These are phyloP conservation scores for Rapana venosa DNA, from an alignment of 2,888 invertebrate species.

Conservation along the genomic window DNA sequence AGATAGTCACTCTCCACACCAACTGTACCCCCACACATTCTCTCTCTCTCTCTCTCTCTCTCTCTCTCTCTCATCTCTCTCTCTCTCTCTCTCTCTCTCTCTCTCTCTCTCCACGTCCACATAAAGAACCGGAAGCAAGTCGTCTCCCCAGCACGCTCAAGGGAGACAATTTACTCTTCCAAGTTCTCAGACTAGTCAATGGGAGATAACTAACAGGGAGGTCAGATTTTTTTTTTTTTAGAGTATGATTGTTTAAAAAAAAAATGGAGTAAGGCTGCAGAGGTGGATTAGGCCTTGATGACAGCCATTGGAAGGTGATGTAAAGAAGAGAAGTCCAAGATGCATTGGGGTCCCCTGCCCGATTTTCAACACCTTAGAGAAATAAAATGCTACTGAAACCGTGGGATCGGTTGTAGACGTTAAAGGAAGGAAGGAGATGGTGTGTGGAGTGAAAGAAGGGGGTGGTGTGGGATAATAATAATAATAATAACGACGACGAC, in stretches of 20 bases:
- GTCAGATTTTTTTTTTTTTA: neutral
- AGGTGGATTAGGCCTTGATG: too few relatives aligned
- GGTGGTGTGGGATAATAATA: too few relatives aligned
- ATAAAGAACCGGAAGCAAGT: neutral
- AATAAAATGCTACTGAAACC: too few relatives aligned
- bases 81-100: too few relatives aligned
- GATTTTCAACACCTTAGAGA: neutral
- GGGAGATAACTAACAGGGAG: neutral
- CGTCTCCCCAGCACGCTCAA: neutral
- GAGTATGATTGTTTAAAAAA: neutral
- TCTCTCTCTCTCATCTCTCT: neutral
- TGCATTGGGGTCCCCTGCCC: neutral
- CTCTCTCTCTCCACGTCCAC: neutral
- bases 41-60: neutral
- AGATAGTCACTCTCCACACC: too few relatives aligned
- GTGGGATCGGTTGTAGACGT: too few relatives aligned
- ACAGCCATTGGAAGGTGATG: too few relatives aligned
- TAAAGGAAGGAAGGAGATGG: too few relatives aligned
- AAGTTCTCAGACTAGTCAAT: neutral
- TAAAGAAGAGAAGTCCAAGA: neutral
- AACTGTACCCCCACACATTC: too few relatives aligned
- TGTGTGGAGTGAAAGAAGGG: too few relatives aligned
- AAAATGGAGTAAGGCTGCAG: too few relatives aligned
- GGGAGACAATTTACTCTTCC: neutral
- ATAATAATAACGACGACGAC: too few relatives aligned